These are phyloP conservation scores for Oscheius sp. DNA, from an alignment of 2,888 invertebrate genomes.

Conservation along the genomic window DNA sequence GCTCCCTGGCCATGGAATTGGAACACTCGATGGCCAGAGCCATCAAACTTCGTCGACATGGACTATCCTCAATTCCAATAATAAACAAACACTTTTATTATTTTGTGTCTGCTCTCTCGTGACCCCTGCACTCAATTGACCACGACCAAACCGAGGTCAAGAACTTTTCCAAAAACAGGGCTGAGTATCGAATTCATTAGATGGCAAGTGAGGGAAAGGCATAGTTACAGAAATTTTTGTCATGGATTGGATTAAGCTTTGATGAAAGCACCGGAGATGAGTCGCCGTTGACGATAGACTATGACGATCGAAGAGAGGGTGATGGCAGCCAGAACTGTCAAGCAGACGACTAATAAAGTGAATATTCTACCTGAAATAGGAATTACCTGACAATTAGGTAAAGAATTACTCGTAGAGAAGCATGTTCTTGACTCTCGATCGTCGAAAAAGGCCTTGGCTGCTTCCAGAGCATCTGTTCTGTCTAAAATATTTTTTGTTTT, in stretches of 20 bases:
- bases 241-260: too few species aligned
- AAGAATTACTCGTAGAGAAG: slow-evolving; percentile 47
- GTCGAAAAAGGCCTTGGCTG: slow-evolving; percentile 20
- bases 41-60: too few species aligned
- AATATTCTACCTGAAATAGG: slow-evolving; percentile 32
- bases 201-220: too few species aligned
- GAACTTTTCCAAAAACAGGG: too few species aligned
- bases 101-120: neutral
- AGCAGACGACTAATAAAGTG: slow-evolving; percentile 14
- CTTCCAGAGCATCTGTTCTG: neutral
- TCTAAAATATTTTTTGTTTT: slow-evolving; percentile 14
- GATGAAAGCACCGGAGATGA: slow-evolving; percentile 34
- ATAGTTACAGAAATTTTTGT: too few species aligned
- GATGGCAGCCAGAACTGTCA: slow-evolving; percentile 15
- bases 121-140: neutral
- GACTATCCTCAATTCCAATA: too few species aligned
- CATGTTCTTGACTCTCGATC: slow-evolving; percentile 42
- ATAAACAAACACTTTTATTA: too few species aligned
- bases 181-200: too few species aligned
- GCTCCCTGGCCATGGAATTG: too few species aligned
- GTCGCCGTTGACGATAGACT: slow-evolving; percentile 30
- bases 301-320: slow-evolving; percentile 23
- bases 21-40: too few species aligned
- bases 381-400: neutral
- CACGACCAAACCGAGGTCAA: too few species aligned